Evolutionary conservation across 2,888 invertebrate genomes (phyloP).

Genomic region (Homarus gammarus): DNA sequence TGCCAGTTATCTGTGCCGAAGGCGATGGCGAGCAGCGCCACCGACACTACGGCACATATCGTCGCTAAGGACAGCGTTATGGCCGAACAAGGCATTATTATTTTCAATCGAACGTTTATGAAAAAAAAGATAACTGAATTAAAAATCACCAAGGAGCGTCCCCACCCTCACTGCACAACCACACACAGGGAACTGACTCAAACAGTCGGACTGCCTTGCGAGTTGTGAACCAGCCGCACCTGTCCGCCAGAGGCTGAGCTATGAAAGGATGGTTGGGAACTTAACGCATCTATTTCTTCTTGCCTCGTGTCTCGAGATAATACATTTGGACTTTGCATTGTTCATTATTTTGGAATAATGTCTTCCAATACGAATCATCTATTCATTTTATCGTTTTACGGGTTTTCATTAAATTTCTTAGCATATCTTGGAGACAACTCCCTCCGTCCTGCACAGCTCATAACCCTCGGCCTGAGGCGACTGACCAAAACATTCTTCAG

Average conservation of each 20-base stretch:
- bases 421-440: background rate
- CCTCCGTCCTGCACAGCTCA: constrained; percentile 29
- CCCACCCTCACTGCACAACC: constrained; percentile 42
- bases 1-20: constrained; percentile 98
- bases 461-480: constrained; percentile 38
- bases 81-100: constrained; percentile 75
- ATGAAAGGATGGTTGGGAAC: constrained; percentile 21
- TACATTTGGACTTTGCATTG: background rate
- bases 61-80: constrained; percentile 84
- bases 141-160: background rate
- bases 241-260: constrained; percentile 56
- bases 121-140: background rate
- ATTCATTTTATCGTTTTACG: background rate
- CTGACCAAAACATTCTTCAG: constrained; percentile 64
- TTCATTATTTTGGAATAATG: background rate
- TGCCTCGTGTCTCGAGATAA: background rate
- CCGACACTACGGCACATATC: constrained; percentile 96
- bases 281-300: background rate
- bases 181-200: constrained; percentile 54
- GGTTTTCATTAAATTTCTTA: background rate
- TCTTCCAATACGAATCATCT: background rate
- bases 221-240: constrained; percentile 40
- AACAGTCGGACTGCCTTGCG: background rate
- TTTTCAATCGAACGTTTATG: background rate
- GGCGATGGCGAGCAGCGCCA: constrained; percentile 94